These are phyloP conservation scores for Drosophila tanythrix DNA, from an alignment of 2,888 invertebrate genomes.

Conservation along the genomic window DNA sequence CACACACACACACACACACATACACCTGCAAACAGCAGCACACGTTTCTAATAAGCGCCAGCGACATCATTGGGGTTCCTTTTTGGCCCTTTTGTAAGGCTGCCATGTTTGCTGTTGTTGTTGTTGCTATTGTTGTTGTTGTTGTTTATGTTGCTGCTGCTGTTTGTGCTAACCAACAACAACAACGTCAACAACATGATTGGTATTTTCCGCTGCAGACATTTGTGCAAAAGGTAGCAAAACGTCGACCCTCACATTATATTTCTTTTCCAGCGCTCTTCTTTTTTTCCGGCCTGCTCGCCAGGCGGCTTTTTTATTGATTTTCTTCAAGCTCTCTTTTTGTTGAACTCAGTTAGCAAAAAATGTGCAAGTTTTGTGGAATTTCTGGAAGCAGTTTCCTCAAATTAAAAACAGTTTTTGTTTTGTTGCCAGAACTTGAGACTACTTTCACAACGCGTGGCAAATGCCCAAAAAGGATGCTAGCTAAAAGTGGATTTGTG, in stretches of 20 bases:
- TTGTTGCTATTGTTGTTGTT: conserved; percentile 18
- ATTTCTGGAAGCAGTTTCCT: conserved; percentile 1
- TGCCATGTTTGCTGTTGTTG: conserved; percentile 37
- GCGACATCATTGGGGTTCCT: conserved; percentile 53
- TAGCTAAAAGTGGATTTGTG: background rate
- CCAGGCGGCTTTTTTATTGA: conserved; percentile 57
- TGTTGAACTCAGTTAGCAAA: conserved; percentile 11
- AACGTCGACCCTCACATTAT: conserved; percentile 60
- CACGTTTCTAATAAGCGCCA: conserved; percentile 71
- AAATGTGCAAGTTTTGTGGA: conserved; percentile 29
- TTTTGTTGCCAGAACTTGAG: background rate
- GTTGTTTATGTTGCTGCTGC: conserved; percentile 1
- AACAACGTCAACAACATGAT: conserved; percentile 72
- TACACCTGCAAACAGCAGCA: conserved; percentile 27
- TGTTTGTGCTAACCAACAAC: conserved; percentile 67
- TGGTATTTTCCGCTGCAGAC: conserved; percentile 80
- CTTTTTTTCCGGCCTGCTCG: conserved; percentile 22
- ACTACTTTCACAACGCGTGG: background rate
- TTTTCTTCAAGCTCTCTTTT: conserved; percentile 46
- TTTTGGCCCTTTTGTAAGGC: conserved; percentile 54
- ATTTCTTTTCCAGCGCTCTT: conserved; percentile 25
- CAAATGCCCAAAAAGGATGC: background rate
- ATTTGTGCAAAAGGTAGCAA: conserved; percentile 65
- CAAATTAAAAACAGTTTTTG: conserved; percentile 12
- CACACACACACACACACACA: background rate